These are phyloP conservation scores for Drosophila persimilis DNA, from an alignment of 1,140 invertebrate species.

Conservation along the genomic window DNA sequence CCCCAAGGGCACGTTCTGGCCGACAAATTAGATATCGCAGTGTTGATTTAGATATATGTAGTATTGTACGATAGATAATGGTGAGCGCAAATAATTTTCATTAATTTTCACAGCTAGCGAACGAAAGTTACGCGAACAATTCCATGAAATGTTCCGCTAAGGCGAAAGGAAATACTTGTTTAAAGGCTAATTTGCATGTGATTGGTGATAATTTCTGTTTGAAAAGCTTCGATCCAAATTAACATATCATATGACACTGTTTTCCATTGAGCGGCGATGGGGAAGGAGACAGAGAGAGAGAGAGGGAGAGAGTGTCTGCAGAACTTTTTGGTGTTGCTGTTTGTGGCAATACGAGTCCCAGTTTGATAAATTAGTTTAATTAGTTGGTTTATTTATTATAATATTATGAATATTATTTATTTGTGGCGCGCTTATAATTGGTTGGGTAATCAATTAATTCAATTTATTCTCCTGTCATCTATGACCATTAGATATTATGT, in stretches of 20 bases:
- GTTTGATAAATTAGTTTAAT: conserved; percentile 38
- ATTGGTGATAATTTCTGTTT: conserved; percentile 62
- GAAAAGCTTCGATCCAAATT: conserved; percentile 36
- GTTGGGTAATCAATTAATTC: conserved; percentile 30
- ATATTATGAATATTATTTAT: conserved; percentile 42
- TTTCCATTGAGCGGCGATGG: conserved; percentile 4
- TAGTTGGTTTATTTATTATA: conserved; percentile 42
- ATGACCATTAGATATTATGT: conserved; percentile 30
- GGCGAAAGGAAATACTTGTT: conserved; percentile 52
- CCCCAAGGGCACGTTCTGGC: conserved; percentile 60
- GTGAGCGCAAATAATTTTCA: conserved; percentile 61
- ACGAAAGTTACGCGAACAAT: conserved; percentile 8
- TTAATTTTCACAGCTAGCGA: conserved; percentile 37
- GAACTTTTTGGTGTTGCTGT: neutral
- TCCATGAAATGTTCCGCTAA: conserved; percentile 34
- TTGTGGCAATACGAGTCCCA: neutral
- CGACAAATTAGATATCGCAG: conserved; percentile 51
- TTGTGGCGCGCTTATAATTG: conserved; percentile 14
- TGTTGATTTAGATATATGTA: conserved; percentile 57
- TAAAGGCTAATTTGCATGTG: conserved; percentile 49
- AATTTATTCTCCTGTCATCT: conserved; percentile 36
- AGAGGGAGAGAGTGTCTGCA: neutral
- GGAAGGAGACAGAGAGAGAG: neutral
- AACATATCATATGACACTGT: conserved; percentile 61
- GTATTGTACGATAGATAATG: conserved; percentile 35